These are phyloP conservation scores for Hypanus sabinus DNA, from an alignment of 2,113 vertebrate genomes.

Conservation along the genomic window DNA sequence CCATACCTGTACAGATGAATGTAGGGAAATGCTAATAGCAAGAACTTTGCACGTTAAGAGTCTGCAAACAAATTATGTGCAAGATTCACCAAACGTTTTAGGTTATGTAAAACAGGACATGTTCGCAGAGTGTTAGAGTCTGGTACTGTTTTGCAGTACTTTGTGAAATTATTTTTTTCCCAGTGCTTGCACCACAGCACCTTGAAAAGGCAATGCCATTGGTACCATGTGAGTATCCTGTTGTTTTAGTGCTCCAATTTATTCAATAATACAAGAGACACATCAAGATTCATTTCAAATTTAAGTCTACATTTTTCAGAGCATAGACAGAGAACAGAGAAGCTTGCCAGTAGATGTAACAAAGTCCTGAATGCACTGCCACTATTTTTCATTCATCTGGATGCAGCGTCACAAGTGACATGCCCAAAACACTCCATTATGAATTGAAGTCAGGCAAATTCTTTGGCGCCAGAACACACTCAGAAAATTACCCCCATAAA, in stretches of 20 bases:
- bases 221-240: neutral
- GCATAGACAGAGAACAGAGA: neutral
- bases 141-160: neutral
- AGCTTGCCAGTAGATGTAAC: neutral
- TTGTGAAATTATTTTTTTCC: neutral
- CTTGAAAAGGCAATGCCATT: neutral
- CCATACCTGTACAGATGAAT: no score
- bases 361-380: neutral
- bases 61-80: no score
- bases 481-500: constrained; percentile 1
- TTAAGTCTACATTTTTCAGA: neutral
- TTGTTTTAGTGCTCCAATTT: neutral
- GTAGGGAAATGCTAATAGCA: no score
- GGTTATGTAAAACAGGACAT: no score
- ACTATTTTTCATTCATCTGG: neutral
- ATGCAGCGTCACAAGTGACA: neutral
- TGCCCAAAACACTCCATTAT: neutral
- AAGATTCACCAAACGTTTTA: no score
- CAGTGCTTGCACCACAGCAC: neutral
- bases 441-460: neutral
- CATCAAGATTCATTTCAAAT: neutral
- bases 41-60: no score
- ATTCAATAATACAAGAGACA: neutral
- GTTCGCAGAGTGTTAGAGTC: neutral
- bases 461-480: neutral